A percentile compares a stretch with the other conserved stretches of the same genome.
Evolutionary conservation across 2,888 invertebrate genomes (phyloP).

Genomic region (Tromatobia lineatoria): DNA sequence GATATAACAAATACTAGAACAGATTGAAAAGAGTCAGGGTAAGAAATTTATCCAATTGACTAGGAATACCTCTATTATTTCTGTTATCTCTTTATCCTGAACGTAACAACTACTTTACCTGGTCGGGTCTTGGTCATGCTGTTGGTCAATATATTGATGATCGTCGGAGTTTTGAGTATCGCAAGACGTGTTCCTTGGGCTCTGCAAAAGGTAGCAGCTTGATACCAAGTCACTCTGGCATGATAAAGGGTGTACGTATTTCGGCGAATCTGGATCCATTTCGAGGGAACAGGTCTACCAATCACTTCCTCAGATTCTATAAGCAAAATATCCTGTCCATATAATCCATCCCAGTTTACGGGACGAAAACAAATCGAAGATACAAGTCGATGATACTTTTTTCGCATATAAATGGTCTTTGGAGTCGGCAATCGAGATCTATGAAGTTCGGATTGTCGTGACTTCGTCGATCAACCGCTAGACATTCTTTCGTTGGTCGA

Average conservation of each 20-base stretch:
- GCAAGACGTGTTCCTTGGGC: slow-evolving; percentile 86
- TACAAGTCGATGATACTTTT: slow-evolving; percentile 81
- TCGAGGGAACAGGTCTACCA: slow-evolving; percentile 73
- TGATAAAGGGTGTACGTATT: slow-evolving; percentile 86
- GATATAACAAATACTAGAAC: too few species aligned
- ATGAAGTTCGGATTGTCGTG: slow-evolving; percentile 87
- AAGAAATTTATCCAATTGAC: too few species aligned
- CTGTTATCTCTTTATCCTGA: too few species aligned
- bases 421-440: slow-evolving; percentile 86
- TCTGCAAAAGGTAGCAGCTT: slow-evolving; percentile 86
- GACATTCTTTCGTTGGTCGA: slow-evolving; percentile 82
- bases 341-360: neutral
- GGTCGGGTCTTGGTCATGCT: slow-evolving; percentile 75
- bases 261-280: slow-evolving; percentile 73
- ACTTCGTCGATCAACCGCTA: slow-evolving; percentile 86
- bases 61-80: too few species aligned
- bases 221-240: slow-evolving; percentile 86
- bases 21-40: too few species aligned
- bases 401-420: slow-evolving; percentile 86
- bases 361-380: neutral
- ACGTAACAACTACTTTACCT: slow-evolving; percentile 59
- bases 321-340: neutral
- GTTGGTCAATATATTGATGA: slow-evolving; percentile 77
- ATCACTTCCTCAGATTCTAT: slow-evolving; percentile 68
- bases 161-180: slow-evolving; percentile 85